Conservation (phyloP, 2,797 vertebrate species). For the Phalloptychus januarius region DNA sequence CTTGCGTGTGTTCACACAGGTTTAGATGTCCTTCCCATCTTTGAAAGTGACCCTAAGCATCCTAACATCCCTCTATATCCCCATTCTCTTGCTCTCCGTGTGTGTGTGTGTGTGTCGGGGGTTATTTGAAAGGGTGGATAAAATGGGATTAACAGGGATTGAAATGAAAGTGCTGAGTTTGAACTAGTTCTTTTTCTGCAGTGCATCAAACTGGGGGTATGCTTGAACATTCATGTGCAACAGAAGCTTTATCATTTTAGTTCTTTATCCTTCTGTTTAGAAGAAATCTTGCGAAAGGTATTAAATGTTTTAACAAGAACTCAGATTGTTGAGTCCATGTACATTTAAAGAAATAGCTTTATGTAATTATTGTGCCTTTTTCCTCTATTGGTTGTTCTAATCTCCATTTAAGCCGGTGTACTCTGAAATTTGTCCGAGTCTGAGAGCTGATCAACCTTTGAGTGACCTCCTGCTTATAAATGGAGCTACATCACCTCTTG, state of each 20-base stretch:
- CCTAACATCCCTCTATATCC: conserved; percentile 5
- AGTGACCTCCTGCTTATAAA: not conserved
- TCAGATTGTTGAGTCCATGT: conserved; percentile 44
- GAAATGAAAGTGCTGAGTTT: conserved; percentile 32
- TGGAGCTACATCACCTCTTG: not conserved
- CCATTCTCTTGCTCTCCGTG: conserved; percentile 17
- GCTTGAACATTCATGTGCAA: not conserved
- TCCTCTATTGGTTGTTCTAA: not conserved
- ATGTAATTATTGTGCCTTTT: not conserved
- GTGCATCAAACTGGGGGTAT: conserved; percentile 5
- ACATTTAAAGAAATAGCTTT: conserved; percentile 1
- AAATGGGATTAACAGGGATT: conserved; percentile 59
- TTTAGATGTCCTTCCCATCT: conserved; percentile 24
- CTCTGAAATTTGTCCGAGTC: not conserved
- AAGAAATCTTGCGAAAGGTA: conserved; percentile 19
- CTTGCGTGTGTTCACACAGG: conserved; percentile 6
- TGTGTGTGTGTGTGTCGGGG: not conserved
- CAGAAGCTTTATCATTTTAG: conserved; percentile 12
- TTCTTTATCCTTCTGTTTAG: conserved; percentile 29
- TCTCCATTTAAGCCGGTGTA: not conserved
- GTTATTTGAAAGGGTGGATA: conserved; percentile 31
- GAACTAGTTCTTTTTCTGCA: conserved; percentile 23
- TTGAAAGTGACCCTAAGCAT: conserved; percentile 42
- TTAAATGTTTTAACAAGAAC: conserved; percentile 23
- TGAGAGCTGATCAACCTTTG: not conserved